Evolutionary conservation across 2,888 invertebrate genomes (phyloP).

Genomic region (Melipona beecheii): DNA sequence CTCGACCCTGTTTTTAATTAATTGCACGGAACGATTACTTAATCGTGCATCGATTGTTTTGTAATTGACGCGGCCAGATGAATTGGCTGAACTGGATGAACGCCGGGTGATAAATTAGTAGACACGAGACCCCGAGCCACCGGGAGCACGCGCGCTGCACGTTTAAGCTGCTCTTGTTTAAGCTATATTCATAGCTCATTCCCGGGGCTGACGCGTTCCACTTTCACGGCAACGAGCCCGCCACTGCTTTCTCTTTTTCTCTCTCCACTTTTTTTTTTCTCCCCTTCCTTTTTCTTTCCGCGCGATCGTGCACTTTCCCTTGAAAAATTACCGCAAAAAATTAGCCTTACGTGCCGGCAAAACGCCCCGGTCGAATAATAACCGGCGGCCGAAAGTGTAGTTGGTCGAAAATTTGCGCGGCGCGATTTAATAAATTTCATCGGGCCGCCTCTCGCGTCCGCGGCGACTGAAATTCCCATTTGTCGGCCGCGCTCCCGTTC

Average conservation of each 20-base stretch:
- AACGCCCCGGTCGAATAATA: background rate
- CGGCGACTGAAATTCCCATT: constrained; percentile 21
- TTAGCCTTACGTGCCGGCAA: background rate
- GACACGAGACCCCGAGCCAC: constrained; percentile 28
- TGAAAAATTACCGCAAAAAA: constrained; percentile 10
- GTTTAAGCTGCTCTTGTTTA: constrained; percentile 45
- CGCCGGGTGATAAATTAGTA: constrained; percentile 66
- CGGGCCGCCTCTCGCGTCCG: background rate
- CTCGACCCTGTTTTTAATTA: constrained; percentile 52
- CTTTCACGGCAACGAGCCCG: constrained; percentile 2
- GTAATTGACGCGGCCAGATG: constrained; percentile 66
- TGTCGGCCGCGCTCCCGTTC: constrained; percentile 2
- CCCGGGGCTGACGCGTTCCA: constrained; percentile 2
- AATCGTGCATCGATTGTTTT: constrained; percentile 65
- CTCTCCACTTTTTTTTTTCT: background rate
- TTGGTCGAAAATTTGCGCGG: background rate
- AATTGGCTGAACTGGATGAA: constrained; percentile 62
- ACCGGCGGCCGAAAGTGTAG: background rate
- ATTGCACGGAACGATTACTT: constrained; percentile 59
- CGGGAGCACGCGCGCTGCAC: background rate
- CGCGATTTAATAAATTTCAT: constrained; percentile 15
- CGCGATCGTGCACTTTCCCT: constrained; percentile 17
- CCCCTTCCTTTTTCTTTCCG: background rate
- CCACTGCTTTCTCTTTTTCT: background rate
- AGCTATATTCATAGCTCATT: constrained; percentile 47